Evolutionary conservation across 2,113 vertebrate genomes (phyloP), one percentile per base, ranked within the genome.

Genomic region (Coryphaenoides rupestris): DNA sequence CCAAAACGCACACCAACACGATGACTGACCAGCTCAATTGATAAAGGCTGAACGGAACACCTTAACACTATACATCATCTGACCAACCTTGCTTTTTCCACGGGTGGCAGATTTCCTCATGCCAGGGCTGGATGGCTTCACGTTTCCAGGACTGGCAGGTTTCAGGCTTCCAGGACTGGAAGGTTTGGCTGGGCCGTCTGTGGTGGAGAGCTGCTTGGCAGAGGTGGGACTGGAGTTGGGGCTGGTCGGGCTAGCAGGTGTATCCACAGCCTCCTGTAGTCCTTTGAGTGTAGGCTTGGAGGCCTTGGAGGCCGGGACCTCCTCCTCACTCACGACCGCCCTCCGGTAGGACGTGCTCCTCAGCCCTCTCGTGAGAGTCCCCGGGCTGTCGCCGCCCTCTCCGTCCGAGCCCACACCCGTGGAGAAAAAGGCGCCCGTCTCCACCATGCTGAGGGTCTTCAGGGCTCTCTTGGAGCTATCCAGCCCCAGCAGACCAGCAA

Each of bases 331-430:
- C 21, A 94, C 95, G 68, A 98, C 93, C 0, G 96, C 97, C n/a
- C 91, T 89, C 67, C 96, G 91, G 53, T 99, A 99, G 0, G 97
- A 99, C 0, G 95, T 98, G 21, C 94, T 96, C 69, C 97, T 87
- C 76, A 98, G 84, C 7, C 93, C 94, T 21, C 96, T 85, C 26
- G 80, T 82, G 26, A 96, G 80, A 0, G 86, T 57, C 0, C 93
- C 94, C 0, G 92, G 89, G 46, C 89, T 92, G 19, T 92, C 92
- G 19, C 65, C 58, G 6, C 92, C 93, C 0, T n/a, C n/a, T n/a
- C 72, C 81, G 1, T 94, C 92, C 0, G 14, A n/a, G 5, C 22
- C 55, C 63, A 76, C 70, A 0, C 68, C 81, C 5, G 85, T 89
- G 65, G 86, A 82, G 15, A 92, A 79, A 56, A 63, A 71, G 1